Evolutionary conservation across 2,797 vertebrate genomes (phyloP).

Genomic region (Odontamblyopus rebecca): DNA sequence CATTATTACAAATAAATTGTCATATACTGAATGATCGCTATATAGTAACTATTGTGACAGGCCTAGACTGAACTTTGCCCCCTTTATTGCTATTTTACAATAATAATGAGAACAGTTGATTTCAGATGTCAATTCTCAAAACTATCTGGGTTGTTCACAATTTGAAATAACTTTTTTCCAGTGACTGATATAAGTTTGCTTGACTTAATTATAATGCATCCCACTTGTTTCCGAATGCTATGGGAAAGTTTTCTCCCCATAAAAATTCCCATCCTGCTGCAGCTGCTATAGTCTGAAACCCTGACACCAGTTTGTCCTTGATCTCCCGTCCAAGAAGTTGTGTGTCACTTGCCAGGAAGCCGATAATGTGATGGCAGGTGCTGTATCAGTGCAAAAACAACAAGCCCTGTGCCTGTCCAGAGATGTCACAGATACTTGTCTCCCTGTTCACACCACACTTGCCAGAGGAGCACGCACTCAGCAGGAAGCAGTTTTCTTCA

Average conservation of each 20-base stretch:
- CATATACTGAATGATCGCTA: no score
- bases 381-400: constrained; percentile 56
- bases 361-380: constrained; percentile 59
- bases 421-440: constrained; percentile 58
- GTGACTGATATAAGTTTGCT: no score
- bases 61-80: no score
- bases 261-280: neutral
- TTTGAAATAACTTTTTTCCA: neutral
- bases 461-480: constrained; percentile 38
- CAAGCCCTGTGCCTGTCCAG: constrained; percentile 50
- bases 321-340: constrained; percentile 35
- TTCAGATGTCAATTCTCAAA: no score
- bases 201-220: no score
- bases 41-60: no score
- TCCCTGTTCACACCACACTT: constrained; percentile 46
- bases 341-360: constrained; percentile 42
- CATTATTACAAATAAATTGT: no score
- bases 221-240: neutral
- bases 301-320: constrained; percentile 18
- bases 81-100: no score
- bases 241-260: neutral
- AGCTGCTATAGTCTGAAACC: constrained; percentile 20
- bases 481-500: constrained; percentile 19
- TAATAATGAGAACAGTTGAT: no score
- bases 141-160: no score